Percentiles rank a stretch among this genome's conserved stretches.
Evolutionary conservation across 2,797 vertebrate genomes (phyloP).

Genomic region (Sebastes wilsoni): DNA sequence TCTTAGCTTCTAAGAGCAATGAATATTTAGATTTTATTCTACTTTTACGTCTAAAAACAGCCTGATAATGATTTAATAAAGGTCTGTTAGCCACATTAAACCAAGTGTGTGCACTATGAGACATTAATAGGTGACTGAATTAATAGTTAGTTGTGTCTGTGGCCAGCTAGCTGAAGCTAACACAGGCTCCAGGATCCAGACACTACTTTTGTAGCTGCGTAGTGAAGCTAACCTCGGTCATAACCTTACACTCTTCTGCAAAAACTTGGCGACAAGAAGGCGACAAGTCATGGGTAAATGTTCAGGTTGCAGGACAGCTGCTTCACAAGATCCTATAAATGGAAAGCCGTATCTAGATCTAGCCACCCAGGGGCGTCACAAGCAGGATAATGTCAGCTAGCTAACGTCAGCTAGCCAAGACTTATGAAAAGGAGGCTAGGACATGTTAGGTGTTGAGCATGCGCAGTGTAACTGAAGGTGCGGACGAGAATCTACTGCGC

Average conservation of each 20-base stretch:
- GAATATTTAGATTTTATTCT: background rate
- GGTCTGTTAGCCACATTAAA: conserved; percentile 4
- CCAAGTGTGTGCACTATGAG: too few relatives aligned
- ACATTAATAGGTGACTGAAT: background rate
- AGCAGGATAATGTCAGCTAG: conserved; percentile 48
- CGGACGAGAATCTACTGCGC: too few relatives aligned
- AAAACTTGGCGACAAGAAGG: conserved; percentile 43
- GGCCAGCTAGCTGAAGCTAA: conserved; percentile 45
- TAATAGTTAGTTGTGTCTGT: background rate
- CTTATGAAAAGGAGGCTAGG: fast-evolving
- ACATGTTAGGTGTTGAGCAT: too few relatives aligned
- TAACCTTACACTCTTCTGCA: conserved; percentile 20
- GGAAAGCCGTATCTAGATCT: conserved; percentile 57
- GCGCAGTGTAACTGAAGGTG: too few relatives aligned
- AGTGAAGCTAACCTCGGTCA: conserved; percentile 54
- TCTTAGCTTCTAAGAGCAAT: background rate
- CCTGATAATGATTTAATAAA: background rate
- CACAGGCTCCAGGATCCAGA: conserved; percentile 3
- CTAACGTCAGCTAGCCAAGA: conserved; percentile 8
- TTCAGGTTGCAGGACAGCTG: conserved; percentile 52
- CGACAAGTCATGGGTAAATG: conserved; percentile 32
- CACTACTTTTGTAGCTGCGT: conserved; percentile 56
- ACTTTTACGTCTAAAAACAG: background rate
- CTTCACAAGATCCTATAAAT: conserved; percentile 58
- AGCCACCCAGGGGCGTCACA: conserved; percentile 16